Conservation (phyloP, 2,113 vertebrate genomes). For the Zosterops hypoxanthus region DNA sequence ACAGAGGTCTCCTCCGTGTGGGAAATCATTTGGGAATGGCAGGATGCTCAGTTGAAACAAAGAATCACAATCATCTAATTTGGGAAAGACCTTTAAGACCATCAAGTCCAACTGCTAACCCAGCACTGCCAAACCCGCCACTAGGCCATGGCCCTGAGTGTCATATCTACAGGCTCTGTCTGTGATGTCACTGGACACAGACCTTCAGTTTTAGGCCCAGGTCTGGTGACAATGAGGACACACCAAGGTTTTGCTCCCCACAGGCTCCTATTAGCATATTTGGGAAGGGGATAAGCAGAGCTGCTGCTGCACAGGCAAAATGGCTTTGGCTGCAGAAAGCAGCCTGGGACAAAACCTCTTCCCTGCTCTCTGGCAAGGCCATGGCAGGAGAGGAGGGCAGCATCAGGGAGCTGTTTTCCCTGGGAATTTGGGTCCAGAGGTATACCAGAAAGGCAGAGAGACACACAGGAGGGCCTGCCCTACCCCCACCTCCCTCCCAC, state of each 20-base stretch:
- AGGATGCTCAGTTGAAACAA: background rate
- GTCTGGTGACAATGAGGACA: background rate
- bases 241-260: background rate
- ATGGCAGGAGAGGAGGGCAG: background rate
- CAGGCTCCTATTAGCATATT: background rate
- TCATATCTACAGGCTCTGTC: background rate
- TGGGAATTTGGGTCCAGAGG: background rate
- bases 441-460: background rate
- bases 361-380: background rate
- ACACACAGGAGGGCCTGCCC: background rate
- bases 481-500: background rate
- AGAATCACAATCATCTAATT: background rate
- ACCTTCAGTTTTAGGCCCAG: background rate
- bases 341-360: background rate
- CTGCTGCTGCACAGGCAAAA: background rate
- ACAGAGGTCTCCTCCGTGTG: accelerated
- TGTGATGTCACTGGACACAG: background rate
- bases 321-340: background rate
- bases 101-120: accelerated
- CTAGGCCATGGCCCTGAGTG: background rate
- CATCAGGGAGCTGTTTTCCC: background rate
- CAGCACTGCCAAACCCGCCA: background rate
- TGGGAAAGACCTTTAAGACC: background rate
- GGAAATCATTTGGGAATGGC: background rate
- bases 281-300: background rate